Evolutionary conservation across 2,113 vertebrate genomes (phyloP), one percentile per base, ranked within the genome.

Genomic region (Phrynosoma platyrhinos): DNA sequence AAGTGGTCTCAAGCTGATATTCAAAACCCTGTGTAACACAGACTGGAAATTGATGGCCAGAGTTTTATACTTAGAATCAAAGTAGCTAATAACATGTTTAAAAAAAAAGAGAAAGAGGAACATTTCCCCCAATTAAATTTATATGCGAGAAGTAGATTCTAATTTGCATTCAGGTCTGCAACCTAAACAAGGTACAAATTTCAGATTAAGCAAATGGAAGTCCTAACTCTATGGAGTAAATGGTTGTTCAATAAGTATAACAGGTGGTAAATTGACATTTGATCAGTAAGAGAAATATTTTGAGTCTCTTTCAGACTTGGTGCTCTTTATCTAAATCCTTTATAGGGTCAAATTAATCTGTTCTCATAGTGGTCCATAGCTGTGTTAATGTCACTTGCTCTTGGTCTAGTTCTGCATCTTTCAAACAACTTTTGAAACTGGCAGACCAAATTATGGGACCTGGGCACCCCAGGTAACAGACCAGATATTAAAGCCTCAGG

Each of bases 51-150:
- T 18, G 20, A 72, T 83, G 47, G 53, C 42, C 66, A 36, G 42
- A 83, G n/a, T 83, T 83, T 83, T 53, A 83, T 2, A 32, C 52
- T 72, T 62, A 18, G n/a, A 82, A 66, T 27, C 23, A 82, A 53
- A 7, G 13, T 79, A 25, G n/a, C 12, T 69, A 36, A 36, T 55
- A 12, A 79, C 12, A 71, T 6, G 52, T 68, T 53, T 69, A 69
- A 85, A 2, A 36, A 36, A 36, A 36, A 36, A 36, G 36, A 36
- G 36, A 36, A 2, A 36, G 36, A 36, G 75, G 32, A 47, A 7
- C 12, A 23, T 64, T 84, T 74, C 18, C 53, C 53, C n/a, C 23
- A 64, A 82, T 66, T 64, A 66, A 40, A n/a, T 66, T 52, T 66
- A 47, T 85, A 42, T 55, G 47, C 78, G 4, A 66, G 58, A 64